These are phyloP conservation scores for Diachasma alloeum DNA, from an alignment of 1,140 invertebrate species.

Conservation along the genomic window DNA sequence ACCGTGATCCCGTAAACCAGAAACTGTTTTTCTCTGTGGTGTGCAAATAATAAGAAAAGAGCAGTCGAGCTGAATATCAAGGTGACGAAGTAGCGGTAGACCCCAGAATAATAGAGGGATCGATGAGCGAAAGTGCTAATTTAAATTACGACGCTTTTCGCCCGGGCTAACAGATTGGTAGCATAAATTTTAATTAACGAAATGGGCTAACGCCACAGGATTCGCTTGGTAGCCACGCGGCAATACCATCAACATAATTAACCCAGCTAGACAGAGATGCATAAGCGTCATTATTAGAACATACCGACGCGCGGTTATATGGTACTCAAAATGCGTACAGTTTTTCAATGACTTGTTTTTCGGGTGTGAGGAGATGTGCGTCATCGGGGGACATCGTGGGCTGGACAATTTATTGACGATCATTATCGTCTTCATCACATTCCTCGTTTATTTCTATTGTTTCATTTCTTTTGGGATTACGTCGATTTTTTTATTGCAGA, in stretches of 20 bases:
- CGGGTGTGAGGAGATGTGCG: not conserved
- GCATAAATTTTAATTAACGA: conserved; percentile 43
- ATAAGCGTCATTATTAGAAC: conserved; percentile 56
- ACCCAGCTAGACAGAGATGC: conserved; percentile 49
- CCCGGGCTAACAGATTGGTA: conserved; percentile 33
- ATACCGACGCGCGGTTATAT: conserved; percentile 21
- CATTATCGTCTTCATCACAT: not conserved
- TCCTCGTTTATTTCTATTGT: not conserved
- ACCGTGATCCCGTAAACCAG: too few relatives aligned
- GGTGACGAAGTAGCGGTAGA: not conserved
- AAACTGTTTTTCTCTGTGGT: too few relatives aligned
- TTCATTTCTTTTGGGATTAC: not conserved
- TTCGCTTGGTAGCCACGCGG: conserved; percentile 31
- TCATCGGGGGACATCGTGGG: not conserved
- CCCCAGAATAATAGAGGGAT: conserved; percentile 20
- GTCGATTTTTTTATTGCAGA: too few relatives aligned
- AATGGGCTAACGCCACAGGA: conserved; percentile 33
- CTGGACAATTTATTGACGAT: not conserved
- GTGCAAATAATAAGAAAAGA: too few relatives aligned
- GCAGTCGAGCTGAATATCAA: not conserved
- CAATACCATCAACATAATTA: conserved; percentile 52
- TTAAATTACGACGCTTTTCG: conserved; percentile 38
- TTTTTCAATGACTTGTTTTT: not conserved
- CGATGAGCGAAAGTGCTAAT: conserved; percentile 38
- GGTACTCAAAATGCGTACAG: conserved; percentile 19